Percentiles rank a stretch among this genome's conserved stretches.
Evolutionary conservation across 2,113 vertebrate species (phyloP).

Genomic region (Colossoma macropomum): DNA sequence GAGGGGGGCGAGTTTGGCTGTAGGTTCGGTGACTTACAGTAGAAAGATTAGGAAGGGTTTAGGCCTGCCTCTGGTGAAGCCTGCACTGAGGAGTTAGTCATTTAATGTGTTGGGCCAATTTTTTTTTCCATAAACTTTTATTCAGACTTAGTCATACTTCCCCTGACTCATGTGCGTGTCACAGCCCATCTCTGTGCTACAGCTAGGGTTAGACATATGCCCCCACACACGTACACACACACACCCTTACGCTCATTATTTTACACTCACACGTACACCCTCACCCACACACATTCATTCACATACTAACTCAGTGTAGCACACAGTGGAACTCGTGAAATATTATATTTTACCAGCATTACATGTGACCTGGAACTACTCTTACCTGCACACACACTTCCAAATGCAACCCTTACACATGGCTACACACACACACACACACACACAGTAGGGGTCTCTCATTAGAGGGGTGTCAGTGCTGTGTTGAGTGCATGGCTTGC

Average conservation of each 20-base stretch:
- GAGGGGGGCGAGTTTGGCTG: neutral
- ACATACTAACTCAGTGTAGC: slow-evolving; percentile 21
- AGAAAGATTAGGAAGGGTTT: slow-evolving; percentile 16
- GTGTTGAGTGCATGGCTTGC: slow-evolving; percentile 63
- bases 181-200: slow-evolving; percentile 19
- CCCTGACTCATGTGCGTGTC: slow-evolving; percentile 40
- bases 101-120: neutral
- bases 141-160: slow-evolving; percentile 38
- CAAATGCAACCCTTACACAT: slow-evolving; percentile 16
- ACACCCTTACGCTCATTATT: slow-evolving; percentile 24
- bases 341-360: neutral
- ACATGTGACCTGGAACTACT: neutral
- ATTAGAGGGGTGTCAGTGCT: slow-evolving; percentile 64
- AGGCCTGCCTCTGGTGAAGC: neutral
- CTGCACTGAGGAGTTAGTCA: slow-evolving; percentile 31
- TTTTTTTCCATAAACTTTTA: slow-evolving; percentile 37
- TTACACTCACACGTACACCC: slow-evolving; percentile 14
- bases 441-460: slow-evolving; percentile 58
- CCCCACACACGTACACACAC: neutral
- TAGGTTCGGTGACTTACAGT: slow-evolving; percentile 11
- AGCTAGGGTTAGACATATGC: slow-evolving; percentile 6
- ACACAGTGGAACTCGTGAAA: neutral
- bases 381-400: neutral
- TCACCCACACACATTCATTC: slow-evolving; percentile 34
- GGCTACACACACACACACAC: slow-evolving; percentile 29